Percentiles rank a stretch among this genome's conserved stretches.
These are phyloP conservation scores for Clivina fossor DNA, from an alignment of 2,888 invertebrate species.

Conservation along the genomic window DNA sequence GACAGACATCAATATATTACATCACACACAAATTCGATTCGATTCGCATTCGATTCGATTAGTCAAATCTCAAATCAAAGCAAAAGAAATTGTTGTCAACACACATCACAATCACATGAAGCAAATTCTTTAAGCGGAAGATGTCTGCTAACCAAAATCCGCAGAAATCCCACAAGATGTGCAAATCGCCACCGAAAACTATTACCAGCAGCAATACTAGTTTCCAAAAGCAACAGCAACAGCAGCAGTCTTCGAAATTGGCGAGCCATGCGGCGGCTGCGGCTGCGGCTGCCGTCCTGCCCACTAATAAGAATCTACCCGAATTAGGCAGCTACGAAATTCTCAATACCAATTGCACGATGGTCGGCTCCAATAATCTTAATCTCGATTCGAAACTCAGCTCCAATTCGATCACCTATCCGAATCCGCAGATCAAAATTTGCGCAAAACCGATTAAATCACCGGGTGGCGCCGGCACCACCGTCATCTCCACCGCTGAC, in stretches of 20 bases:
- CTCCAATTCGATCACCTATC: constrained; percentile 8
- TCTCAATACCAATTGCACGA: constrained; percentile 53
- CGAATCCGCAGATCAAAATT: background rate
- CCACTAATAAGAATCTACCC: background rate
- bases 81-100: background rate
- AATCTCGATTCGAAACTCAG: constrained; percentile 44
- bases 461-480: background rate
- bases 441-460: constrained; percentile 21
- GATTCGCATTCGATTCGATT: too few relatives aligned
- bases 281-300: background rate
- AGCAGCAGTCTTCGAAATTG: constrained; percentile 5
- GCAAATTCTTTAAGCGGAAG: background rate
- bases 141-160: constrained; percentile 20
- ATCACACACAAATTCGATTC: background rate
- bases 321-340: constrained; percentile 50
- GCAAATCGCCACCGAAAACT: constrained; percentile 53
- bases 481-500: background rate
- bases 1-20: too few relatives aligned
- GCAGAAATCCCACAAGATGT: constrained; percentile 50
- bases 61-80: background rate
- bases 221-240: background rate
- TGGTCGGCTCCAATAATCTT: constrained; percentile 53
- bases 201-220: background rate
- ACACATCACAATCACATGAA: constrained; percentile 4
- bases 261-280: too few relatives aligned